phyloP scores from a whole-genome alignment of 2,113 vertebrate species.

The Thryonomys swinderianus region DNA sequence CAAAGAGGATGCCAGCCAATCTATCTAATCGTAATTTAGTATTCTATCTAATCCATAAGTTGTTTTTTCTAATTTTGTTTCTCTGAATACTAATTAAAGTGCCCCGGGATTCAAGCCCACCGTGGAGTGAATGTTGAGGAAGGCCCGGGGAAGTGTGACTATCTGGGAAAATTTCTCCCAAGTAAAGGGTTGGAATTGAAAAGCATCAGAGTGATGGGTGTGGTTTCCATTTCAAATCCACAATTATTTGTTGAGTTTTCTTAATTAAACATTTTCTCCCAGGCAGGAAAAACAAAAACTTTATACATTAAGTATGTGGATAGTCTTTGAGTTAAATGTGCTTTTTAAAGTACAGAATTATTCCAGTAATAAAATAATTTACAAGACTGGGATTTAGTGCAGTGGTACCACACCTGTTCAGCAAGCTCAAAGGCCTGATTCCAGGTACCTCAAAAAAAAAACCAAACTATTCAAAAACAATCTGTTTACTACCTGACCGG shows the following conservation, averaged over 20 bases:
- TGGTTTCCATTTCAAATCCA: slow-evolving; percentile 42
- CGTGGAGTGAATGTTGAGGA: neutral
- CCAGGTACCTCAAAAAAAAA: neutral
- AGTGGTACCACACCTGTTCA: too few relatives aligned
- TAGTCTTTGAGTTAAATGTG: neutral
- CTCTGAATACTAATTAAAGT: slow-evolving; percentile 38
- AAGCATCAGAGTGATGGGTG: neutral
- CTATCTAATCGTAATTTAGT: neutral
- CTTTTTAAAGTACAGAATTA: slow-evolving; percentile 8
- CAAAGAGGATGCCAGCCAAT: slow-evolving; percentile 36
- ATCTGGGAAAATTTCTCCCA: neutral
- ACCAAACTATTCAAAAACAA: neutral
- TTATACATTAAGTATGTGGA: neutral
- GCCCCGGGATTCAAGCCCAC: neutral
- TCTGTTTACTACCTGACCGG: neutral
- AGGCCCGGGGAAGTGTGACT: neutral
- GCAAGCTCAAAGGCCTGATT: too few relatives aligned
- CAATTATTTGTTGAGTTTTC: slow-evolving; percentile 35
- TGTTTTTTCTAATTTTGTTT: slow-evolving; percentile 12
- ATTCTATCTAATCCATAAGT: slow-evolving; percentile 34
- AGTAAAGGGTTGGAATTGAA: slow-evolving; percentile 51
- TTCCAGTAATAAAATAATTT: slow-evolving; percentile 23
- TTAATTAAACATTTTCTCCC: slow-evolving; percentile 56
- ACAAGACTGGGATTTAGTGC: too few relatives aligned
- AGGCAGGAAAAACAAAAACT: slow-evolving; percentile 37